Percentiles rank a stretch among this genome's conserved stretches.
Evolutionary conservation across 2,888 invertebrate species (phyloP).

Genomic region (Neoascia interrupta): DNA sequence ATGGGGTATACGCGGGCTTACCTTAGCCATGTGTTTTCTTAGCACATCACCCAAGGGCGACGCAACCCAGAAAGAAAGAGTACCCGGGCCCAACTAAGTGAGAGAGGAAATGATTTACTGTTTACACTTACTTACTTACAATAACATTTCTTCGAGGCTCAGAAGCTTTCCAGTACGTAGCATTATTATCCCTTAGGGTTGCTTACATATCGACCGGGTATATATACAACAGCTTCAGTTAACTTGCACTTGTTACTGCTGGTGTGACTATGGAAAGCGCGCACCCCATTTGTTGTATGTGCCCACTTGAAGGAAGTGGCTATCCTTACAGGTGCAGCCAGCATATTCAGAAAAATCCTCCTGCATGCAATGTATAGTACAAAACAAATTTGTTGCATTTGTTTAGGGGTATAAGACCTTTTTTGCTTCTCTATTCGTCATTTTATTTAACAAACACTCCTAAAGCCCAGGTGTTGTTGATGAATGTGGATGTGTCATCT

Average conservation of each 20-base stretch:
- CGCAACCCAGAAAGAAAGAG: neutral
- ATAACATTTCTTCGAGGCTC: constrained; percentile 57
- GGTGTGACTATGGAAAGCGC: constrained; percentile 3
- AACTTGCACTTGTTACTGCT: constrained; percentile 42
- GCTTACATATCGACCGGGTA: neutral
- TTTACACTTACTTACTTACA: constrained; percentile 66
- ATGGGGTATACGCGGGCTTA: constrained; percentile 8
- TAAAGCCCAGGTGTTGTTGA: constrained; percentile 10
- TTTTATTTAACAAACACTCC: constrained; percentile 11
- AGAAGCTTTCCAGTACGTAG: too few species aligned
- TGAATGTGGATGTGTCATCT: constrained; percentile 31
- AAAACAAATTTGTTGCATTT: constrained; percentile 44
- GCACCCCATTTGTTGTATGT: constrained; percentile 58
- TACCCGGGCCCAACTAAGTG: neutral
- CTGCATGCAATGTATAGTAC: constrained; percentile 15
- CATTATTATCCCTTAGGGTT: neutral
- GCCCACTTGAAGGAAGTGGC: constrained; percentile 51
- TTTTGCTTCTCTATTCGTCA: neutral
- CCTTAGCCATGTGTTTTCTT: constrained; percentile 48
- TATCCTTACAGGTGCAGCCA: constrained; percentile 41
- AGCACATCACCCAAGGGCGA: constrained; percentile 54
- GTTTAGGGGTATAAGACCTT: constrained; percentile 5
- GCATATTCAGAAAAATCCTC: neutral
- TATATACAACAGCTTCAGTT: constrained; percentile 15
- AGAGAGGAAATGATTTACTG: constrained; percentile 62